Conservation (phyloP, 1,140 invertebrate species). For the Temnothorax nylanderi region DNA sequence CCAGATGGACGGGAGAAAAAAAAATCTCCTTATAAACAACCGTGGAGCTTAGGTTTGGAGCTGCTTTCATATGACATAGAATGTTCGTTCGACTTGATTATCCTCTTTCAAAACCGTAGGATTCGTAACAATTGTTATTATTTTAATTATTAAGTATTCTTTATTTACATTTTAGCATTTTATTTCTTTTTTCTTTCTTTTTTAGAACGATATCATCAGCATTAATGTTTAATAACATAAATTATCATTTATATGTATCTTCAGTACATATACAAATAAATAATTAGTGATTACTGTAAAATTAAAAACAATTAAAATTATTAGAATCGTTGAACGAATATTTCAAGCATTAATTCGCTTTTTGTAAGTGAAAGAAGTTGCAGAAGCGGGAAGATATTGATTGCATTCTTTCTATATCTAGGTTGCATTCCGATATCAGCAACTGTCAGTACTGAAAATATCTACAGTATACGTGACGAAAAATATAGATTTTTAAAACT, state of each 20-base stretch:
- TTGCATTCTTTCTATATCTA: background rate
- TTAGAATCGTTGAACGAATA: background rate
- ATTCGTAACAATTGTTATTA: background rate
- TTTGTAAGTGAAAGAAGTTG: conserved; percentile 1
- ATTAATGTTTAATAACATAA: background rate
- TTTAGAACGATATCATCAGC: background rate
- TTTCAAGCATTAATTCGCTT: background rate
- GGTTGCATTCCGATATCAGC: too few relatives aligned
- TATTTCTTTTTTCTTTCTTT: background rate
- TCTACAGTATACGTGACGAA: too few relatives aligned
- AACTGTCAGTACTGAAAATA: too few relatives aligned
- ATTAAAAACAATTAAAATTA: background rate
- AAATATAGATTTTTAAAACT: too few relatives aligned
- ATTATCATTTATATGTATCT: background rate
- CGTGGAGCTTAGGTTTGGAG: background rate
- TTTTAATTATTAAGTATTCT: background rate
- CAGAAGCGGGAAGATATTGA: conserved; percentile 1
- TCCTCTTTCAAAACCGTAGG: background rate
- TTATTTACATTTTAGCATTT: background rate
- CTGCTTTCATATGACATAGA: conserved; percentile 26
- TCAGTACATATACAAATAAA: background rate
- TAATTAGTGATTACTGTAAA: background rate
- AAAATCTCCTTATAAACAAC: conserved; percentile 61
- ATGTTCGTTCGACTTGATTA: background rate
- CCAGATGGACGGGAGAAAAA: conserved; percentile 54